Evolutionary conservation across 2,797 vertebrate species (phyloP).

Genomic region (Pangasius macronema): DNA sequence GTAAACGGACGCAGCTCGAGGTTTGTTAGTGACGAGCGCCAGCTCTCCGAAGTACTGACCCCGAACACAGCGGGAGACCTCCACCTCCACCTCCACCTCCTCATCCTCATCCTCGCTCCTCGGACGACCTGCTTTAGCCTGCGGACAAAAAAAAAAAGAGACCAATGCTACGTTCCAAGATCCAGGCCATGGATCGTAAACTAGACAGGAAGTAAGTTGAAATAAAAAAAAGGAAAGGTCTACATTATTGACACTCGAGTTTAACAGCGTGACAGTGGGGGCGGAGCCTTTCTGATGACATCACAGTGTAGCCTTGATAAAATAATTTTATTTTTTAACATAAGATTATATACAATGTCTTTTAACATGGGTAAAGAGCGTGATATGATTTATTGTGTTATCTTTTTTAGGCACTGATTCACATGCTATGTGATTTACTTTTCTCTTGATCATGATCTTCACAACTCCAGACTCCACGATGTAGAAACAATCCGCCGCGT

Average conservation of each 20-base stretch:
- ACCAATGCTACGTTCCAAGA: background rate
- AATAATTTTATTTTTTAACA: too few relatives aligned
- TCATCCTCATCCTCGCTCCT: constrained; percentile 61
- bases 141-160: constrained; percentile 27
- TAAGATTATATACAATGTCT: background rate
- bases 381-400: too few relatives aligned
- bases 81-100: constrained; percentile 95
- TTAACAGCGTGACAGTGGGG: too few relatives aligned
- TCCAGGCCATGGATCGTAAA: too few relatives aligned
- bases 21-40: constrained; percentile 97
- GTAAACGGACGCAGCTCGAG: constrained; percentile 96
- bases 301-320: too few relatives aligned
- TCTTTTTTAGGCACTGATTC: background rate
- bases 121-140: constrained; percentile 88
- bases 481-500: constrained; percentile 94
- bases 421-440: constrained; percentile 76
- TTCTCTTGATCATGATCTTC: constrained; percentile 97
- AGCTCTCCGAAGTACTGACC: constrained; percentile 98
- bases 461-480: constrained; percentile 94
- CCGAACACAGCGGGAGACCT: constrained; percentile 88
- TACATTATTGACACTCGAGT: too few relatives aligned
- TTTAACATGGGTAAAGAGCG: background rate
- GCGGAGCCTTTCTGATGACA: too few relatives aligned
- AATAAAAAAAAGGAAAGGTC: too few relatives aligned
- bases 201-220: too few relatives aligned